Conservation (phyloP, 2,888 invertebrate genomes). For the Ectemnius cavifrons region DNA sequence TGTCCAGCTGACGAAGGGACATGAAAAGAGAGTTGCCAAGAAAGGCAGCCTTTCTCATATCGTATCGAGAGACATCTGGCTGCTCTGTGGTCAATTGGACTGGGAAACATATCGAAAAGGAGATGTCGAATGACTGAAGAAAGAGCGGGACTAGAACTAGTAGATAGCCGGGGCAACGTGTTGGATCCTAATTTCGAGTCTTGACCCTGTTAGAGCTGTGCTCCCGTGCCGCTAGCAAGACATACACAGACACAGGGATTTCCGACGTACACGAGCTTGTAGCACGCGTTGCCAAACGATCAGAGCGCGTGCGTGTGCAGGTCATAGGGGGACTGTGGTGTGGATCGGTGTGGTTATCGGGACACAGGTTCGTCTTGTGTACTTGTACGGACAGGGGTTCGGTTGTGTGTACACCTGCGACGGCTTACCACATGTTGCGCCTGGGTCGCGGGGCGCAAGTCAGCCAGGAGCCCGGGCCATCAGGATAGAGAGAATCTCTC, state of each 20-base stretch:
- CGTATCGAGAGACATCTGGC: too few species aligned
- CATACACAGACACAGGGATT: too few species aligned
- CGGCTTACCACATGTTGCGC: constrained; percentile 77
- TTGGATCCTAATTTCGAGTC: constrained; percentile 43
- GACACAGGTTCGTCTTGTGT: constrained; percentile 4
- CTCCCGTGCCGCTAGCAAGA: not conserved
- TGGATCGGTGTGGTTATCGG: constrained; percentile 29
- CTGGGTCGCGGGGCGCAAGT: constrained; percentile 75
- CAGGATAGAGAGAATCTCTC: constrained; percentile 67
- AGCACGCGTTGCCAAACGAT: constrained; percentile 39
- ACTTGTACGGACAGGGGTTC: constrained; percentile 20
- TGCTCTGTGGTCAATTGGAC: too few species aligned
- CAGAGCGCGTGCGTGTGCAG: constrained; percentile 46
- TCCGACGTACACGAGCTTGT: too few species aligned
- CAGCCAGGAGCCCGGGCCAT: constrained; percentile 76
- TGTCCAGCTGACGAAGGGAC: too few species aligned
- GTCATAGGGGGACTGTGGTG: constrained; percentile 29
- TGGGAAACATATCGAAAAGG: too few species aligned
- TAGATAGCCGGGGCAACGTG: too few species aligned
- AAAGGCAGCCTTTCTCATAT: too few species aligned
- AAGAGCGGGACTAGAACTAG: too few species aligned
- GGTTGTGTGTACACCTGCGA: constrained; percentile 58
- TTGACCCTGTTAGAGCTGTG: constrained; percentile 46
- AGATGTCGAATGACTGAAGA: too few species aligned
- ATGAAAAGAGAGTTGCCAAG: too few species aligned